Percentiles rank a stretch among this genome's conserved stretches.
Conservation (phyloP, 1,140 invertebrate species). For the Drosophila albomicans region DNA sequence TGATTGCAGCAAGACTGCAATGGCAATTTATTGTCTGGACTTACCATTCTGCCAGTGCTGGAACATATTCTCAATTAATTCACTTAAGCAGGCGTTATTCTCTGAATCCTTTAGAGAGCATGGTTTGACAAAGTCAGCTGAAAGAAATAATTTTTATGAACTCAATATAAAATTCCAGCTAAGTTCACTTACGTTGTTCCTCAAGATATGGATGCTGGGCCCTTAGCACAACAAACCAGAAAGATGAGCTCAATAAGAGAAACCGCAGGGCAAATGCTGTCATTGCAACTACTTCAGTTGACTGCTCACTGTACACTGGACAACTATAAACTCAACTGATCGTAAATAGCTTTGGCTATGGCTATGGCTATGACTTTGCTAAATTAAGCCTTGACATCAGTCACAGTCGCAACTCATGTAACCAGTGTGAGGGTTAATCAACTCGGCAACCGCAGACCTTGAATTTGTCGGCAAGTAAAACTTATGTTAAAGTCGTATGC, state of each 20-base stretch:
- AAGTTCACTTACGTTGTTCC: conserved; percentile 36
- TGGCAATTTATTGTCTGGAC: background rate
- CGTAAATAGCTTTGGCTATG: conserved; percentile 14
- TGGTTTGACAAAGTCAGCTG: conserved; percentile 45
- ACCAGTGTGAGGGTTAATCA: conserved; percentile 41
- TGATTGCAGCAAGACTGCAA: background rate
- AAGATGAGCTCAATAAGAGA: conserved; percentile 3
- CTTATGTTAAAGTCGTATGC: too few species aligned
- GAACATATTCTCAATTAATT: conserved; percentile 27
- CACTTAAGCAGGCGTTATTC: conserved; percentile 31
- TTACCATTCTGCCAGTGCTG: conserved; percentile 46
- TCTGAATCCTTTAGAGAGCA: conserved; percentile 30
- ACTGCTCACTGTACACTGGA: conserved; percentile 34
- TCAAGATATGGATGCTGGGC: conserved; percentile 27
- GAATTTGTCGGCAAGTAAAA: conserved; percentile 12
- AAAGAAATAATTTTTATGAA: background rate
- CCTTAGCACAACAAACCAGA: conserved; percentile 17
- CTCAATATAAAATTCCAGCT: too few species aligned
- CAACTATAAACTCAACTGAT: conserved; percentile 4
- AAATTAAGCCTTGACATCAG: conserved; percentile 4
- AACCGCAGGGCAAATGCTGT: conserved; percentile 11
- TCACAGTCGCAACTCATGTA: conserved; percentile 6
- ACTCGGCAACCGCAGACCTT: conserved; percentile 49
- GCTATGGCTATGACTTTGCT: conserved; percentile 20
- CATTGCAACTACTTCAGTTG: conserved; percentile 46